Base-by-base conservation (phyloP, 2,113 vertebrate genomes). In the Cryptotis parvus region DNA sequence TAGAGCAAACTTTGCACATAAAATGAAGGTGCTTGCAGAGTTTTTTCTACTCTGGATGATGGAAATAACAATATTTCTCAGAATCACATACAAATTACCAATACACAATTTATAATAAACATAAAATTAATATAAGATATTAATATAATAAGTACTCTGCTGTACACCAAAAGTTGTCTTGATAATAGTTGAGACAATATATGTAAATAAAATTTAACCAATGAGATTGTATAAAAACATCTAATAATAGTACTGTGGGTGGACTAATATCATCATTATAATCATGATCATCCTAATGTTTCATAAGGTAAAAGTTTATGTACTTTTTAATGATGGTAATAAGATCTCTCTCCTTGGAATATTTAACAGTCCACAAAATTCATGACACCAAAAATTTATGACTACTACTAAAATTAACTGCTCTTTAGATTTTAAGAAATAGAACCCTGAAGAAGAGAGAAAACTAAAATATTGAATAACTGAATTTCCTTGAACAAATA, bases 161-260 rank as follows among this genome's bases (percentile, higher is more conserved):
- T 72, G 65, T n/a, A n/a, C 43, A 70, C 39, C 20, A 58, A 58
- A 58, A 85, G 20, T 61, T 86, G 2, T 63, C 70, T 33, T 58
- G 63, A 66, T 11, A 14, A 76, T 77, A 35, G 37, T 2, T 83
- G 15, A 63, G 1, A n/a, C 61, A n/a, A 84, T 22, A 79, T 29
- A 33, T 9, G n/a, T 29, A 24, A 92, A 45, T 87, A 37, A 87
- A 55, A 70, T 45, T 95, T 66, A 87, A 84, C 24, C 35, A 87
- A 84, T 77, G 24, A 35, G 0, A 14, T 41, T 10, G 49, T 35
- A 75, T 74, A 43, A 75, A 83, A 29, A 3, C 79, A 24, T 37
- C 58, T 79, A 6, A n/a, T 24, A 74, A 65, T 58, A 39, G 3
- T 43, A 31, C 10, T 90, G 3, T 29, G 0, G 29, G 1, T 27